Percentiles rank a stretch among this genome's conserved stretches.
These are phyloP conservation scores for Apteryx owenii DNA, from an alignment of 2,113 vertebrate species.

Conservation along the genomic window DNA sequence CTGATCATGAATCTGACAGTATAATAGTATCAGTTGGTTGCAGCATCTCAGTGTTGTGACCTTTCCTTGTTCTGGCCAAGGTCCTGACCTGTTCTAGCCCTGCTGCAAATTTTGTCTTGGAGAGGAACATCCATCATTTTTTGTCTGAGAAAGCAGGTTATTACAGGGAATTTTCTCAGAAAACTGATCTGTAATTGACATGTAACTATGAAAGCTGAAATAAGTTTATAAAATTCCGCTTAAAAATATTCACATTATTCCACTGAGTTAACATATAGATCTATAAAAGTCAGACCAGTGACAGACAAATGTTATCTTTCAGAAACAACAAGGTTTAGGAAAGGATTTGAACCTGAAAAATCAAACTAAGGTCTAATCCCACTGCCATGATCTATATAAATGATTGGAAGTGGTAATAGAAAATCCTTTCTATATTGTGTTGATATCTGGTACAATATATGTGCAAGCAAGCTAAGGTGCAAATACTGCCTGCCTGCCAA, in stretches of 20 bases:
- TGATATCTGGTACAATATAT: neutral
- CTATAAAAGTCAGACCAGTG: neutral
- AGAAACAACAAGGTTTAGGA: neutral
- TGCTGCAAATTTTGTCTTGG: neutral
- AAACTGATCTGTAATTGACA: neutral
- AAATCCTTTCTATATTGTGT: neutral
- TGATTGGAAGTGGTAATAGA: neutral
- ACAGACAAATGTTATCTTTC: neutral
- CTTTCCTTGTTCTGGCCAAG: neutral
- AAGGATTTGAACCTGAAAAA: slow-evolving; percentile 31
- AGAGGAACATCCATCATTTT: neutral
- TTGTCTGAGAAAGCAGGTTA: neutral
- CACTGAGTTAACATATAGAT: neutral
- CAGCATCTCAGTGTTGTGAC: neutral
- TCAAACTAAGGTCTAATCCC: slow-evolving; percentile 1
- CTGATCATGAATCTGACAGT: neutral
- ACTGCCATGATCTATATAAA: neutral
- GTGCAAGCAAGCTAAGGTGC: neutral
- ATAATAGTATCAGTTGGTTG: neutral
- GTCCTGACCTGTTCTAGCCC: neutral
- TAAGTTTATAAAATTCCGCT: neutral
- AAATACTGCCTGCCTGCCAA: neutral
- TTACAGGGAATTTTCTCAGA: neutral
- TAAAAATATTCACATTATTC: neutral
- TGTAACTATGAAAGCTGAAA: neutral